These are phyloP conservation scores for Catonia carolina DNA, from an alignment of 2,888 invertebrate genomes.

Conservation along the genomic window DNA sequence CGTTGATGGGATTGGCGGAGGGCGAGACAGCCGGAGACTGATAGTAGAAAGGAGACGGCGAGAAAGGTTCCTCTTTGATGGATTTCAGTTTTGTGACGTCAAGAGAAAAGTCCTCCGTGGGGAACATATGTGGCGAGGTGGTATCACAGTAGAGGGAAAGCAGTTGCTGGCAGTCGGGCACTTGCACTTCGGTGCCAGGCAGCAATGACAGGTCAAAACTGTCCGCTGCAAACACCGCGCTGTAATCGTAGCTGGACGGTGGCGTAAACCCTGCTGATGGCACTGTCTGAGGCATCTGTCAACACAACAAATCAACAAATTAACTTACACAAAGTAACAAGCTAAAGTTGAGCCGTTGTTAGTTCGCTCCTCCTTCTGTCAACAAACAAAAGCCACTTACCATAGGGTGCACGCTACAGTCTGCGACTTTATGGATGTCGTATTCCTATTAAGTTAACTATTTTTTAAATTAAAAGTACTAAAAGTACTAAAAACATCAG, in stretches of 20 bases:
- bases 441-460: too few species aligned
- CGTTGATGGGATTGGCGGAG: conserved; percentile 16
- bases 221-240: conserved; percentile 49
- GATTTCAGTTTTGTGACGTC: conserved; percentile 22
- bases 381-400: too few species aligned
- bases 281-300: conserved; percentile 78
- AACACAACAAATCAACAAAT: conserved; percentile 34
- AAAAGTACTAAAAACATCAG: too few species aligned
- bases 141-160: conserved; percentile 44
- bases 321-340: too few species aligned
- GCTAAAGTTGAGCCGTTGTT: too few species aligned
- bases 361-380: too few species aligned
- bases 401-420: too few species aligned
- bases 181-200: conserved; percentile 43
- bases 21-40: conserved; percentile 28
- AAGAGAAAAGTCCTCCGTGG: conserved; percentile 13
- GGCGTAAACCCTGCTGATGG: conserved; percentile 70
- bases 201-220: conserved; percentile 67
- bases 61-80: conserved; percentile 30
- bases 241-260: conserved; percentile 58
- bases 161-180: conserved; percentile 51
- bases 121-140: conserved; percentile 18
- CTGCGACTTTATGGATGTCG: too few species aligned
- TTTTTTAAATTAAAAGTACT: too few species aligned
- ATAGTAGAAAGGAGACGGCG: conserved; percentile 21